Evolutionary conservation across 30 jellyfish, hydroid and myxozoan genomes (phyloP).

Genomic region (Aurelia aurita): DNA sequence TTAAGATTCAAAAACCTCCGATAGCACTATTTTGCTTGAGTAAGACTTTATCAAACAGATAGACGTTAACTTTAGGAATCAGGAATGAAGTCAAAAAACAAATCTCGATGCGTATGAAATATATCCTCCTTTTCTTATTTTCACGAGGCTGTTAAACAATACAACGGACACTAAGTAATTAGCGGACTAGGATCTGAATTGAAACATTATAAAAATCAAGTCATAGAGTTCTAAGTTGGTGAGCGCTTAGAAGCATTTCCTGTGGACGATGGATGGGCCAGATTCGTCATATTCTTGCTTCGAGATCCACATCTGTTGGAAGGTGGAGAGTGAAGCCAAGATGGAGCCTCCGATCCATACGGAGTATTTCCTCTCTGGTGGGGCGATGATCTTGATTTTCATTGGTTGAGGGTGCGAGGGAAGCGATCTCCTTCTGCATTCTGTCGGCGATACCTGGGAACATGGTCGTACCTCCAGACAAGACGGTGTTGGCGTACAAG

Average conservation of each 20-base stretch:
- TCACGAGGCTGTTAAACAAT: no score
- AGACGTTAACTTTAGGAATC: no score
- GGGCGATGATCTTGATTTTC: conserved; percentile 99
- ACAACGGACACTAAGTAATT: no score
- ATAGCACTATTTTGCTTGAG: no score
- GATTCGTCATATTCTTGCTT: conserved; percentile 99
- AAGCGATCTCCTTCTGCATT: conserved; percentile 99
- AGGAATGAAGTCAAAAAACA: no score
- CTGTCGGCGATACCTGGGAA: conserved; percentile 99
- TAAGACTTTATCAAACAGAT: no score
- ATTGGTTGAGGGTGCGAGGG: conserved; percentile 99
- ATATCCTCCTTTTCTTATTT: no score
- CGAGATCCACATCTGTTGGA: conserved; percentile 99
- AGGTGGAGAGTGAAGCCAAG: conserved; percentile 99
- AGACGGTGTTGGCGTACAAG: conserved; percentile 99
- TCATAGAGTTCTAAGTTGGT: no score
- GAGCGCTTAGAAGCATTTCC: conserved; percentile 95
- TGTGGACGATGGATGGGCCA: conserved; percentile 99
- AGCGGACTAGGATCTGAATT: no score
- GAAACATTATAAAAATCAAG: no score
- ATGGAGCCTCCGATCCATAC: conserved; percentile 99
- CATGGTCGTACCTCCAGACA: conserved; percentile 99
- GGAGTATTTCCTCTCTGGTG: conserved; percentile 99
- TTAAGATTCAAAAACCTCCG: no score
- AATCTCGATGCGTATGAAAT: no score